phyloP scores from a whole-genome alignment of 2,888 invertebrate species.

The Eupithecia dodoneata region DNA sequence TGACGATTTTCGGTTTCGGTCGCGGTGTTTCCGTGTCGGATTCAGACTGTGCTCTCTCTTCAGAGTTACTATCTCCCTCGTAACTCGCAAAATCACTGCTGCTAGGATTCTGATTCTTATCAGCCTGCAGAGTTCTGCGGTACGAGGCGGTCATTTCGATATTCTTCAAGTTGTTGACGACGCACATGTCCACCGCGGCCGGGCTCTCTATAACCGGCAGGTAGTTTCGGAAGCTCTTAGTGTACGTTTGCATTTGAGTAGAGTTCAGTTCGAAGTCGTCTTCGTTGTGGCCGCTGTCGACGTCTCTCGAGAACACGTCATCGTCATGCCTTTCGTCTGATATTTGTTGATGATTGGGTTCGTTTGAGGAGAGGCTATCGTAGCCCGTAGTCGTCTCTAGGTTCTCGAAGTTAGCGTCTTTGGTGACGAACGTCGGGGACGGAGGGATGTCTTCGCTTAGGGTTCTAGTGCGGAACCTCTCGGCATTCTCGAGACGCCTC shows the following conservation, averaged over 20 bases:
- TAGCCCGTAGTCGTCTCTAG: constrained; percentile 79
- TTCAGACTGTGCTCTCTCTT: constrained; percentile 80
- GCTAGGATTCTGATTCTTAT: constrained; percentile 63
- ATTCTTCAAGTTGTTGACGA: constrained; percentile 77
- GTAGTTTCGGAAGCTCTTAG: constrained; percentile 80
- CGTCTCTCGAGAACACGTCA: constrained; percentile 64
- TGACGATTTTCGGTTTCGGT: constrained; percentile 85
- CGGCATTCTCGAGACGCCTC: constrained; percentile 86
- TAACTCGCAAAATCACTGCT: constrained; percentile 78
- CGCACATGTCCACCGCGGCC: constrained; percentile 75
- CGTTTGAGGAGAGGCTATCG: constrained; percentile 77
- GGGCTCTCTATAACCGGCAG: constrained; percentile 79
- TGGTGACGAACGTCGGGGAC: constrained; percentile 78
- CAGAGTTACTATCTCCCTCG: constrained; percentile 85
- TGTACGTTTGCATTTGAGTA: constrained; percentile 84
- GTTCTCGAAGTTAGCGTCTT: constrained; percentile 76
- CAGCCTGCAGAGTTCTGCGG: constrained; percentile 53
- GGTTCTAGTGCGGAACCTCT: constrained; percentile 90
- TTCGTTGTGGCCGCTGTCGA: constrained; percentile 88
- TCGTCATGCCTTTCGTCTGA: constrained; percentile 65
- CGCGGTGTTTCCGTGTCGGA: constrained; percentile 71
- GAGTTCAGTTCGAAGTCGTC: constrained; percentile 88
- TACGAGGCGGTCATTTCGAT: constrained; percentile 76
- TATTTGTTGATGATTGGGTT: constrained; percentile 71
- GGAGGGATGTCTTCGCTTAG: constrained; percentile 83